Conservation (phyloP, 2,113 vertebrate genomes). For the Hemicordylus capensis region DNA sequence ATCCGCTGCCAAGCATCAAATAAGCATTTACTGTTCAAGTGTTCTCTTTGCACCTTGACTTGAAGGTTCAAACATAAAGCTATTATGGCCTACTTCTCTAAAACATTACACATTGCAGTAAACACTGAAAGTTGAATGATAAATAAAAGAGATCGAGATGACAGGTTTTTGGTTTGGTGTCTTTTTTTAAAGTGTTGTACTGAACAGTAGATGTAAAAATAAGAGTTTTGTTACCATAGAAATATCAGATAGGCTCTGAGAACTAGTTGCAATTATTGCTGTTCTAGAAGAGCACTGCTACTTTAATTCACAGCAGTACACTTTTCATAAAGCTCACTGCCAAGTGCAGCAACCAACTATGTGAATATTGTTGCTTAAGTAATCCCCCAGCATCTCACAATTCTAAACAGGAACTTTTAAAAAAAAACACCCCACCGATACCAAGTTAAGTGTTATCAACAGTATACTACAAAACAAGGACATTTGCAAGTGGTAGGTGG, state of each 20-base stretch:
- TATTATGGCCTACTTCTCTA: background rate
- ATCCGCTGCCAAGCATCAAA: background rate
- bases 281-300: background rate
- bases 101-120: background rate
- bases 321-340: background rate
- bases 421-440: background rate
- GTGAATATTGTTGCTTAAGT: background rate
- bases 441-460: background rate
- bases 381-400: background rate
- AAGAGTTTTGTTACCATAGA: background rate
- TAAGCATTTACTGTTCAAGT: background rate
- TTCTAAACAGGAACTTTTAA: background rate
- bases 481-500: too few species aligned
- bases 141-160: conserved; percentile 13
- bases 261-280: background rate
- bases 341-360: background rate
- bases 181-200: background rate
- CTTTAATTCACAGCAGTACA: background rate
- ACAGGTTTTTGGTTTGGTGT: background rate
- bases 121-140: conserved; percentile 9
- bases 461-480: background rate
- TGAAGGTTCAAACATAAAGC: background rate
- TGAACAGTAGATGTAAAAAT: accelerated
- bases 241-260: background rate
- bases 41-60: conserved; percentile 4